Evolutionary conservation across 2,888 invertebrate genomes (phyloP).

Genomic region (Mesopsocus fuscifrons): DNA sequence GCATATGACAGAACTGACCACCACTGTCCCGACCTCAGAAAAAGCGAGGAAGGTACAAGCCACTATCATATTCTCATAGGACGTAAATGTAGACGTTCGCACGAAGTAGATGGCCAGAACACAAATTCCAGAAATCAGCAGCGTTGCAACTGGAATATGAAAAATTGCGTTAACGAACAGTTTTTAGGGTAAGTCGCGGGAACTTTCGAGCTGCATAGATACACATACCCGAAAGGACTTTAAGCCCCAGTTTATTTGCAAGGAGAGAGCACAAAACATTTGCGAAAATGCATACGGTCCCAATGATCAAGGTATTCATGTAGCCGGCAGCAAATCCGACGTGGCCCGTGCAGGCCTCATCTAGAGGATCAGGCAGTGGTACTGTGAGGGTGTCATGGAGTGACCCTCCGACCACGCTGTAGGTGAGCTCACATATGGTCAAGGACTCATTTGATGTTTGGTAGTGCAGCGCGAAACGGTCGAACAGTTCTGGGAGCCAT

Average conservation of each 20-base stretch:
- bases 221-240: slow-evolving; percentile 25
- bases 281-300: slow-evolving; percentile 40
- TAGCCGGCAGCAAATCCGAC: slow-evolving; percentile 40
- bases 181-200: too few relatives aligned
- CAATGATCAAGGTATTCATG: slow-evolving; percentile 43
- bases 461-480: slow-evolving; percentile 30
- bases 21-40: slow-evolving; percentile 29
- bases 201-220: too few relatives aligned
- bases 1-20: slow-evolving; percentile 23
- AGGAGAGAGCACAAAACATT: slow-evolving; percentile 43
- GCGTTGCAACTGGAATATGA: slow-evolving; percentile 23
- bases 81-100: slow-evolving; percentile 31
- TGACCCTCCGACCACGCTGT: background rate
- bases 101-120: slow-evolving; percentile 39
- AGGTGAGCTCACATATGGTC: slow-evolving; percentile 27
- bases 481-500: slow-evolving; percentile 60
- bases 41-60: slow-evolving; percentile 30
- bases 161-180: too few relatives aligned
- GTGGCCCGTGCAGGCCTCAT: slow-evolving; percentile 24
- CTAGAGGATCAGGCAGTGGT: slow-evolving; percentile 8
- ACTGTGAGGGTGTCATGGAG: slow-evolving; percentile 5
- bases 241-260: slow-evolving; percentile 23
- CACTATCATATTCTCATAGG: slow-evolving; percentile 36
- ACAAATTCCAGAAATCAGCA: slow-evolving; percentile 32
- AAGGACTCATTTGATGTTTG: slow-evolving; percentile 28